Evolutionary conservation across 1,140 invertebrate genomes (phyloP), one percentile per base, ranked within the genome.

Genomic region (Latrodectus geometricus): DNA sequence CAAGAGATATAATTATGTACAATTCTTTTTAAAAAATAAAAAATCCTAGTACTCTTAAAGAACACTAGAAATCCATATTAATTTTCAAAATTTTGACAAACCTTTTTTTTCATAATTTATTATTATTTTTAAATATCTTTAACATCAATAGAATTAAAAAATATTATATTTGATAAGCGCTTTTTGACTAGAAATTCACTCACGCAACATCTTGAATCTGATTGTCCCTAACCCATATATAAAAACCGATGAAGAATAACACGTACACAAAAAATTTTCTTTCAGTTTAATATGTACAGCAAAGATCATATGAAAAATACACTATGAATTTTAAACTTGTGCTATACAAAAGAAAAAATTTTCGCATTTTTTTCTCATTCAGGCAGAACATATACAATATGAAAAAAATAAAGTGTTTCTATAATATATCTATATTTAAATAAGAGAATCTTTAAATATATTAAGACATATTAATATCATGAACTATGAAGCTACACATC

Each of bases 271-370:
- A 68, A 77, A 77, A 70, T 61, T 61, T 72, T 73, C 49, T 65
- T 78, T 86, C 77, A 65, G 74, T 86, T 86, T 77, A 84, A 84
- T 84, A 86, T 86, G 50, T 86, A 86, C 83, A 86, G 61, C 83
- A 86, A 86, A 75, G 83, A 86, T 76, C 76, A 86, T 86, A 86
- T 86, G 76, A 86, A 86, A 86, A 86, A 86, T 86, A 86, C 83
- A 86, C 83, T 86, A 86, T 86, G 75, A 86, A 65, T 86, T 79
- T 86, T 84, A 86, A 76, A 77, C 75, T 65, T 86, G 83, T 86
- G 83, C 74, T 86, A 86, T 86, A 86, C 50, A 86, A 86, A 86
- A 86, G 74, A 70, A 68, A 83, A 68, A 48, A 48, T 20, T 20
- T 76, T 76, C 74, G 49, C 50, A 11, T 48, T 56, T 54, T 52